phyloP scores from a whole-genome alignment of 2,888 invertebrate species.

The Ariolimax columbianus region DNA sequence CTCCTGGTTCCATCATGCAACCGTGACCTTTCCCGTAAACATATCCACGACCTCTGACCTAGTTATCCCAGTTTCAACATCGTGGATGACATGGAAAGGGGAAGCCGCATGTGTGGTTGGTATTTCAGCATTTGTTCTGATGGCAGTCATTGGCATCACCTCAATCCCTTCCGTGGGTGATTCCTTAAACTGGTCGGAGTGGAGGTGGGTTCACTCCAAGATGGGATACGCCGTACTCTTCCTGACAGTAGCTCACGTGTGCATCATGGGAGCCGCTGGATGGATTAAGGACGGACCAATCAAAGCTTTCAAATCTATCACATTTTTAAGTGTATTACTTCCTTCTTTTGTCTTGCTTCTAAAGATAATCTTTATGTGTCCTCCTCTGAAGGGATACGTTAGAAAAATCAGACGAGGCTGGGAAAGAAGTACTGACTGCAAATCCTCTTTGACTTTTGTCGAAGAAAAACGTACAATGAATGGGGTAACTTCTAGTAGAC shows the following conservation, averaged over 20 bases:
- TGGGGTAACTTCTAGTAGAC: no score
- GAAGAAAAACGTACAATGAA: not conserved
- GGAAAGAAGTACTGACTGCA: slow-evolving; percentile 56
- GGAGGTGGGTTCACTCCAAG: slow-evolving; percentile 72
- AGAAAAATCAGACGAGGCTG: slow-evolving; percentile 66
- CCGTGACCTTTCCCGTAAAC: slow-evolving; percentile 59
- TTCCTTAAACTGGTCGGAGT: slow-evolving; percentile 71
- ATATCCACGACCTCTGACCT: slow-evolving; percentile 51
- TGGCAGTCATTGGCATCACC: slow-evolving; percentile 65
- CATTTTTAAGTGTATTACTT: slow-evolving; percentile 65
- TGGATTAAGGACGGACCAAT: slow-evolving; percentile 62
- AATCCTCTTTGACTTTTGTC: not conserved
- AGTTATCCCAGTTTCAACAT: slow-evolving; percentile 36
- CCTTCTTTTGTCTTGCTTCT: slow-evolving; percentile 64
- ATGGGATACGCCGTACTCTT: slow-evolving; percentile 64
- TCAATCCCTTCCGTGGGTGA: slow-evolving; percentile 68
- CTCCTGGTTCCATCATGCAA: slow-evolving; percentile 62
- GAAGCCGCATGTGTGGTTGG: slow-evolving; percentile 68
- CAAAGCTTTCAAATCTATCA: slow-evolving; percentile 61
- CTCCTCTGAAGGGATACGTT: slow-evolving; percentile 62
- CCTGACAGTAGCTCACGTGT: slow-evolving; percentile 63
- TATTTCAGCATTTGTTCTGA: slow-evolving; percentile 63
- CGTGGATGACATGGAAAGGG: slow-evolving; percentile 71
- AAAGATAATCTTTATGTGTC: slow-evolving; percentile 61
- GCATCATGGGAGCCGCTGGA: slow-evolving; percentile 65